Conservation (phyloP, 2,888 invertebrate species). For the Kryphioiulus occultus region DNA sequence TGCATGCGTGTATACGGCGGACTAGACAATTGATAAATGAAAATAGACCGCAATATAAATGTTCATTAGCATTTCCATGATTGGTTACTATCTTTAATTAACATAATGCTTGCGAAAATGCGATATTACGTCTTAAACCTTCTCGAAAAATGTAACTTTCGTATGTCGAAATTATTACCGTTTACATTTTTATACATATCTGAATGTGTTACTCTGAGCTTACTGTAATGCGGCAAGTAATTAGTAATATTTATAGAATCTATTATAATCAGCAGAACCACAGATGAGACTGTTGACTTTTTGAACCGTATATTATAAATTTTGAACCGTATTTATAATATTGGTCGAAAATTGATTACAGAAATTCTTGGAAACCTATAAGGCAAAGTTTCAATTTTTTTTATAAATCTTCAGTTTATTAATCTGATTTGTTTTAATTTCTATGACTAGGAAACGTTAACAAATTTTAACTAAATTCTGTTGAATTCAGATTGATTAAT, state of each 20-base stretch:
- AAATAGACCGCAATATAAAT: not conserved
- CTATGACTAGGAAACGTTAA: no score
- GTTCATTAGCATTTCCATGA: not conserved
- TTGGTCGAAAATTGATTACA: no score
- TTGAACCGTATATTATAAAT: no score
- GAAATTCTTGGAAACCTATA: no score
- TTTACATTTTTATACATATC: not conserved
- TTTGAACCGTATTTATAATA: no score
- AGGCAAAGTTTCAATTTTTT: no score
- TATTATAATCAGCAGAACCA: not conserved
- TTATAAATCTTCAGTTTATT: no score
- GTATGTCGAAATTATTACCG: not conserved
- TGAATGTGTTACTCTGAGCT: not conserved
- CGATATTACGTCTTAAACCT: not conserved
- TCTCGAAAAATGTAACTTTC: not conserved
- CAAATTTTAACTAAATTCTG: no score
- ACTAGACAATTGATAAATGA: not conserved
- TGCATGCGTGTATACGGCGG: not conserved
- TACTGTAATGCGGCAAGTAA: not conserved
- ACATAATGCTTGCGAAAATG: not conserved
- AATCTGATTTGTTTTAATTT: no score
- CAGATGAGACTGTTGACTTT: not conserved
- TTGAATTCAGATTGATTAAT: no score
- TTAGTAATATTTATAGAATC: not conserved
- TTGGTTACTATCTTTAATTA: not conserved